A percentile compares a stretch with the other conserved stretches of the same genome.
Evolutionary conservation across 2,888 invertebrate genomes (phyloP).

Genomic region (Oscheius sp.): DNA sequence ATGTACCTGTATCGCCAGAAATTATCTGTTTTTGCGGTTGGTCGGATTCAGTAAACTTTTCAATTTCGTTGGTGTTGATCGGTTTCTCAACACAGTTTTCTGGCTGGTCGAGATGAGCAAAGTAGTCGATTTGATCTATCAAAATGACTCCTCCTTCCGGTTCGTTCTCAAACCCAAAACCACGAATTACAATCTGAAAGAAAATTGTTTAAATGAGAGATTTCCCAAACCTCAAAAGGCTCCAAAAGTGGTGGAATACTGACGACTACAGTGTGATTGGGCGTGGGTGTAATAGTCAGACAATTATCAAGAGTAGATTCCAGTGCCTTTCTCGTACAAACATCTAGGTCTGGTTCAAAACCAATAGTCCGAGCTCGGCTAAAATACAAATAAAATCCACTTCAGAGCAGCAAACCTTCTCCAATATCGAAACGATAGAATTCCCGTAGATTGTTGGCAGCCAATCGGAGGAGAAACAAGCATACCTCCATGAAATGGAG

Average conservation of each 20-base stretch:
- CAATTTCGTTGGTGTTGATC: constrained; percentile 40
- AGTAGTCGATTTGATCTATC: constrained; percentile 60
- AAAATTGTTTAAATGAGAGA: neutral
- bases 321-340: constrained; percentile 56
- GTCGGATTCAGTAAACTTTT: constrained; percentile 31
- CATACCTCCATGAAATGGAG: constrained; percentile 51
- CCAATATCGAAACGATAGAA: constrained; percentile 60
- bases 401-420: constrained; percentile 45
- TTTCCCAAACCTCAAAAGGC: constrained; percentile 53
- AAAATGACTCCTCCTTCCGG: constrained; percentile 64
- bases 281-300: constrained; percentile 55
- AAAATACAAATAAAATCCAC: constrained; percentile 6
- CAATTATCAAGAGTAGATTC: constrained; percentile 56
- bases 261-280: constrained; percentile 59
- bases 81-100: constrained; percentile 57
- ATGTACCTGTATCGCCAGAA: constrained; percentile 41
- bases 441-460: constrained; percentile 60
- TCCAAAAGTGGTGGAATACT: constrained; percentile 60
- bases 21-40: constrained; percentile 21
- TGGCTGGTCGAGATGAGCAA: constrained; percentile 55
- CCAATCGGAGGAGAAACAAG: constrained; percentile 60
- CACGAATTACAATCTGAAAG: constrained; percentile 57
- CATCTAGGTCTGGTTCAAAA: constrained; percentile 58
- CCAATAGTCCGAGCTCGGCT: constrained; percentile 51
- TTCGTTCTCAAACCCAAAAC: constrained; percentile 61